Base-by-base conservation (phyloP, 2,888 invertebrate species). In the Anoncus sp. region DNA sequence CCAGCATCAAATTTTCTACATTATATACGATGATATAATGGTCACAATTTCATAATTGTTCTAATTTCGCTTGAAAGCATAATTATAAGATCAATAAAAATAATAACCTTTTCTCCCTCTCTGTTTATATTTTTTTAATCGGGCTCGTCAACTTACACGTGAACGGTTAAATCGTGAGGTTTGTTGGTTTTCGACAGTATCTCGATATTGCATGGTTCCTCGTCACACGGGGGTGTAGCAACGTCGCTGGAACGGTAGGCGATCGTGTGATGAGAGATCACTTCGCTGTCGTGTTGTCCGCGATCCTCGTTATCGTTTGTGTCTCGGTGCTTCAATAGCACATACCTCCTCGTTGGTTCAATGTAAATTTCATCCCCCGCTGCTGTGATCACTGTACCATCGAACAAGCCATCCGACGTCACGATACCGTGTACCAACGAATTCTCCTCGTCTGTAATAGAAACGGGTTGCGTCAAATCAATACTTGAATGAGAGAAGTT, bases 321-420 rank as follows among this genome's bases (percentile, higher is more conserved):
- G 89, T 86, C 91, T 89, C 84, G 90, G 45, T 78, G 81, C 22
- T 81, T 74, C 27, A 77, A 72, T 86, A 92, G 91, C 43, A 88
- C 78, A 89, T 95, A 96, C 83, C 95, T 93, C 83, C 93, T 93
- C 67, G 95, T 92, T 5, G 96, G 96, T 91, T 97, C 97, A 83
- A 97, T 93, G 91, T 96, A 97, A 92, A 95, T 97, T 86, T 96
- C 96, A 87, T 96, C 96, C 63, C 77, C 77, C 38, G 94, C 92
- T 73, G 92, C 92, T 59, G 96, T 96, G 91, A 94, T 93, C 88
- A 98, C 95, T 63, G 96, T 96, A 60, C 98, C 98, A 90, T 98
- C 98, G 91, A 98, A 96, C 73, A 97, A 93, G 73, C 97, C 98
- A 75, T 97, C 96, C 74, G 93, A 93, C 77, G 97, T 97, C 84